Evolutionary conservation across 2,113 vertebrate species (phyloP), one percentile per base, ranked within the genome.

Genomic region (Syngnathus scovelli): DNA sequence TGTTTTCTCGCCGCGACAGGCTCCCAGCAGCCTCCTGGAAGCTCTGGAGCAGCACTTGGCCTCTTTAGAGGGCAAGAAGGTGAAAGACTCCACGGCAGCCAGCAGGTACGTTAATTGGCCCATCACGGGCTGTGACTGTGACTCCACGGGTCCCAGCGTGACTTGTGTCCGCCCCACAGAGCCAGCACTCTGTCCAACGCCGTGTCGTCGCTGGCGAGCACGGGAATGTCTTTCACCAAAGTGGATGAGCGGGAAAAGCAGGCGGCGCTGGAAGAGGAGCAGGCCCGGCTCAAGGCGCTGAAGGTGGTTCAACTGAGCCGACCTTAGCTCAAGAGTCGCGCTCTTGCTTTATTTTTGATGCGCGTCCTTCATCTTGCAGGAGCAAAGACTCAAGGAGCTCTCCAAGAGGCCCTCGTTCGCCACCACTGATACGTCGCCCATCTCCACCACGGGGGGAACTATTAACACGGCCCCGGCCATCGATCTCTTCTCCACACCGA

Each of bases 161-260:
- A 43, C 61, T 75, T 33, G 44, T 68, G 36, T 75, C 38, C 41
- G 33, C 54, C 68, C 84, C 78, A 60, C 75, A 98, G 96, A 91
- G 96, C 96, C 71, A 98, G 94, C 79, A 98, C 96, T 80, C 94
- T 99, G 83, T 99, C 95, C 82, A 98, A 97, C 60, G 96, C 96
- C 16, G 96, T 99, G 68, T 99, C 96, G 68, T 97, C 96, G 33
- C 88, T 99, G 79, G 95, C 96, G 85, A 99, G 93, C 86, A 99
- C 96, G 19, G 96, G 96, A 83, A 93, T 99, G 83, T 99, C 96
- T 74, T 94, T 99, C 85, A 98, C 95, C 65, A 96, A 95, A 91
- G 96, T 98, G 70, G 96, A 99, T 76, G 96, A 99, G 91, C 94
- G 96, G 82, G 96, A 99, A 92, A 99, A 98, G 79, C 96, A 98